phyloP scores from a whole-genome alignment of 2,113 vertebrate genomes.

The Corythoichthys haematopterus region DNA sequence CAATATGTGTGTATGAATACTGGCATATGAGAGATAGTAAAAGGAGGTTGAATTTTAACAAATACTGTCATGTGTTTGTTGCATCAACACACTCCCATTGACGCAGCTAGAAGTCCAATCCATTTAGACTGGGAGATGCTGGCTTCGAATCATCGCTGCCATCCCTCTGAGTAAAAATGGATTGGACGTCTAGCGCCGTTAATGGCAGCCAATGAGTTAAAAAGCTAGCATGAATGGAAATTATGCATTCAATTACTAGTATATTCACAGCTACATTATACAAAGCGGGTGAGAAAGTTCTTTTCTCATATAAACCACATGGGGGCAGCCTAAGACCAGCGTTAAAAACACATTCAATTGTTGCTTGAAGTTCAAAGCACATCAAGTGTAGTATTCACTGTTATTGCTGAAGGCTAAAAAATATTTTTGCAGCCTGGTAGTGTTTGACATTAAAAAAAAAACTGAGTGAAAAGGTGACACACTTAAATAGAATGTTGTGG shows the following conservation, averaged over 20 bases:
- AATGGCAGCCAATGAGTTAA: not conserved
- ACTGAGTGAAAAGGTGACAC: slow-evolving; percentile 1
- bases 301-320: slow-evolving; percentile 15
- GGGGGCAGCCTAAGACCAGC: slow-evolving; percentile 49
- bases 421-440: slow-evolving; percentile 7
- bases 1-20: not conserved
- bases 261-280: no score
- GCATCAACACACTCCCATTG: no score
- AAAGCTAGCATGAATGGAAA: slow-evolving; percentile 2
- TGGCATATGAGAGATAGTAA: not conserved
- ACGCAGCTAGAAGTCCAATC: no score
- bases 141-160: no score
- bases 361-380: not conserved
- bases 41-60: not conserved
- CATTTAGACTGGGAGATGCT: no score
- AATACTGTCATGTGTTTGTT: not conserved
- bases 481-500: not conserved
- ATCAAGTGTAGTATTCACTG: not conserved
- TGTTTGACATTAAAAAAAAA: slow-evolving; percentile 8
- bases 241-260: not conserved
- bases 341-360: not conserved
- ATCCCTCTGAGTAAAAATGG: no score
- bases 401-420: not conserved
- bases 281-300: not conserved
- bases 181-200: no score